Percentiles rank a stretch among this genome's conserved stretches.
Conservation (phyloP, 2,797 vertebrate genomes). For the Darevskia mixta region DNA sequence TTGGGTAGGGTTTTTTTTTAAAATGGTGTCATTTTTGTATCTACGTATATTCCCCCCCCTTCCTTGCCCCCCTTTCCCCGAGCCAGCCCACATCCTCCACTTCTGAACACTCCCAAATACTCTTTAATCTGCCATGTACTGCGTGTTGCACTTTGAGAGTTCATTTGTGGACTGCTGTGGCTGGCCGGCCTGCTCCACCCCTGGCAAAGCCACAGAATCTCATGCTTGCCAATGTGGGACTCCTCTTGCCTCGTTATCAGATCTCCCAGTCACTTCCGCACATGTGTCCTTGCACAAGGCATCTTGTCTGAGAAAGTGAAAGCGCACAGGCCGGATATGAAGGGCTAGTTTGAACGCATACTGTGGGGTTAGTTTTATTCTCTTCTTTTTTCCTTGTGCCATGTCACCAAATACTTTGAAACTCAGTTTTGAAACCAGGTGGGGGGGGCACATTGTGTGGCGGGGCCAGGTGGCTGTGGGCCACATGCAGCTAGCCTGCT, state of each 20-base stretch:
- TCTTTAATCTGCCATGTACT: slow-evolving; percentile 35
- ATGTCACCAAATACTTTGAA: not conserved
- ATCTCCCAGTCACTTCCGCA: not conserved
- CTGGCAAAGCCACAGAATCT: not conserved
- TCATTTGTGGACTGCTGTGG: not conserved
- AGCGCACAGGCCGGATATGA: not conserved
- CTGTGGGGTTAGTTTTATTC: not conserved
- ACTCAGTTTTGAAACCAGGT: not conserved
- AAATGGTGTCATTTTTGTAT: slow-evolving; percentile 56
- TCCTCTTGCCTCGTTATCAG: not conserved
- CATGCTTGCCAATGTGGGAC: not conserved
- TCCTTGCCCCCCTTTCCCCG: not conserved
- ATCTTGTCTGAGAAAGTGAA: not conserved
- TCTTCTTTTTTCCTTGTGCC: not conserved
- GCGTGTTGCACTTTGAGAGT: not conserved
- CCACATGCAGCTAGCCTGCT: too few species aligned
- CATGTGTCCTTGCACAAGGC: not conserved
- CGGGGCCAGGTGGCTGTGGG: not conserved
- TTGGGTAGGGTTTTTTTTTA: slow-evolving; percentile 65
- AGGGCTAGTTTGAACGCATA: not conserved
- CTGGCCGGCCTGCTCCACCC: not conserved
- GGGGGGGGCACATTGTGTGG: too few species aligned
- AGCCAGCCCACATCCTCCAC: slow-evolving; percentile 38
- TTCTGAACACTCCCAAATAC: slow-evolving; percentile 43
- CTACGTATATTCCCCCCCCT: slow-evolving; percentile 37